A percentile compares a stretch with the other conserved stretches of the same genome.
Evolutionary conservation across 2,113 vertebrate species (phyloP).

Genomic region (Turnix velox): DNA sequence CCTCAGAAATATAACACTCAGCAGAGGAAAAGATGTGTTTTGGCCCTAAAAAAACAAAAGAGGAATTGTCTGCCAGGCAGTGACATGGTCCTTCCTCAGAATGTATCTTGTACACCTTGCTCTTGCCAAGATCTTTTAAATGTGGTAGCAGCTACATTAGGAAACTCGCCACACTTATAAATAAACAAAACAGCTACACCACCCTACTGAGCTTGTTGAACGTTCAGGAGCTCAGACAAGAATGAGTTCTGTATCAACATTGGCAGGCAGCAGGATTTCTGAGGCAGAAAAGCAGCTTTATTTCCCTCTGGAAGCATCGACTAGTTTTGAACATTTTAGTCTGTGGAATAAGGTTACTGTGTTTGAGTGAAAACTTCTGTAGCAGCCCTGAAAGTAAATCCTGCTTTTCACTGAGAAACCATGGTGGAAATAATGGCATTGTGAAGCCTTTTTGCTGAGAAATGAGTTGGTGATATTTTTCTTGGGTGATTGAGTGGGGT

Average conservation of each 20-base stretch:
- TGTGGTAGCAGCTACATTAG: conserved; percentile 26
- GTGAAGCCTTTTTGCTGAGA: neutral
- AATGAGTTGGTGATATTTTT: neutral
- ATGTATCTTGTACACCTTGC: neutral
- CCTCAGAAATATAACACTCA: conserved; percentile 30
- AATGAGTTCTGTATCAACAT: conserved; percentile 35
- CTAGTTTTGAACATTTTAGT: neutral
- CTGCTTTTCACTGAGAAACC: neutral
- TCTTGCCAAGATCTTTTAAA: conserved; percentile 41
- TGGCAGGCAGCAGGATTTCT: conserved; percentile 6
- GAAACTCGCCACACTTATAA: conserved; percentile 7
- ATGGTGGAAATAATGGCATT: neutral
- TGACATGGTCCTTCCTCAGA: neutral
- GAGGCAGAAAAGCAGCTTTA: conserved; percentile 8
- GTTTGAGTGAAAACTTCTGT: neutral
- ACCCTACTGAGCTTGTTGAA: conserved; percentile 24
- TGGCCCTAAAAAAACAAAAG: neutral
- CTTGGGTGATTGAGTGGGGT: neutral
- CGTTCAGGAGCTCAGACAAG: neutral
- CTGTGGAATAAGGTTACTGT: neutral
- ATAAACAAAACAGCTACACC: conserved; percentile 34
- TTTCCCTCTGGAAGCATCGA: neutral
- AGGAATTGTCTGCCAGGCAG: conserved; percentile 19
- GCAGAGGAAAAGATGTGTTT: neutral
- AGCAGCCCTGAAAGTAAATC: neutral